These are phyloP conservation scores for Thryonomys swinderianus DNA, from an alignment of 2,113 vertebrate species.

Conservation along the genomic window DNA sequence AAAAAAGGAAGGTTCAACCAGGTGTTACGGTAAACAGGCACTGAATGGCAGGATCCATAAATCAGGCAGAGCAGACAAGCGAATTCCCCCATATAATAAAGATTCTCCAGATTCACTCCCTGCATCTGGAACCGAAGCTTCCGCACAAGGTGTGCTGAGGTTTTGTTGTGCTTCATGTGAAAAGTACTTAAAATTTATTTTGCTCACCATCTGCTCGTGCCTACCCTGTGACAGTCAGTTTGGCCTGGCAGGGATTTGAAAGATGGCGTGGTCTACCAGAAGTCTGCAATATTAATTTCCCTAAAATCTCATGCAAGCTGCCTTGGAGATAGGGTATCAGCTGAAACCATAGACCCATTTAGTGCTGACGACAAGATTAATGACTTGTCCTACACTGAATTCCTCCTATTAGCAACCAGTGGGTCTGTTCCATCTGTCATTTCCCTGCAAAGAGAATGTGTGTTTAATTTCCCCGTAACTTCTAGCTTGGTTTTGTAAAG, in stretches of 20 bases:
- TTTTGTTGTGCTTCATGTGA: slow-evolving; percentile 79
- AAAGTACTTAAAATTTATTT: slow-evolving; percentile 81
- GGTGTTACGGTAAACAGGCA: slow-evolving; percentile 77
- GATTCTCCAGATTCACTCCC: slow-evolving; percentile 70
- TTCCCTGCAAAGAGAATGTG: slow-evolving; percentile 80
- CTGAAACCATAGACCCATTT: slow-evolving; percentile 93
- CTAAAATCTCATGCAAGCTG: slow-evolving; percentile 87
- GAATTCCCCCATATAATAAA: slow-evolving; percentile 72
- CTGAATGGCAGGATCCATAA: slow-evolving; percentile 73
- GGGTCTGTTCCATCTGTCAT: slow-evolving; percentile 93
- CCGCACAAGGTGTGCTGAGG: slow-evolving; percentile 58
- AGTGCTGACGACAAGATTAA: slow-evolving; percentile 97
- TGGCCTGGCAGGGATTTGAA: slow-evolving; percentile 81
- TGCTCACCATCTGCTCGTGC: slow-evolving; percentile 86
- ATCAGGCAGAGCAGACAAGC: slow-evolving; percentile 81
- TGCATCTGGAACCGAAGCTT: slow-evolving; percentile 80
- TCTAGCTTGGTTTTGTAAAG: slow-evolving; percentile 73
- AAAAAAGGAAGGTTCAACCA: slow-evolving; percentile 67
- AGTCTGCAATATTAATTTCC: slow-evolving; percentile 83
- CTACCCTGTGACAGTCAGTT: slow-evolving; percentile 82
- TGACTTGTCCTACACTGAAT: slow-evolving; percentile 90
- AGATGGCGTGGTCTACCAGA: slow-evolving; percentile 80
- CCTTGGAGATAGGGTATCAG: slow-evolving; percentile 91
- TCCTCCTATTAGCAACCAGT: slow-evolving; percentile 93
- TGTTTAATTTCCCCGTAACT: slow-evolving; percentile 83